phyloP scores from a whole-genome alignment of 2,888 invertebrate species.

The Meta bourneti region DNA sequence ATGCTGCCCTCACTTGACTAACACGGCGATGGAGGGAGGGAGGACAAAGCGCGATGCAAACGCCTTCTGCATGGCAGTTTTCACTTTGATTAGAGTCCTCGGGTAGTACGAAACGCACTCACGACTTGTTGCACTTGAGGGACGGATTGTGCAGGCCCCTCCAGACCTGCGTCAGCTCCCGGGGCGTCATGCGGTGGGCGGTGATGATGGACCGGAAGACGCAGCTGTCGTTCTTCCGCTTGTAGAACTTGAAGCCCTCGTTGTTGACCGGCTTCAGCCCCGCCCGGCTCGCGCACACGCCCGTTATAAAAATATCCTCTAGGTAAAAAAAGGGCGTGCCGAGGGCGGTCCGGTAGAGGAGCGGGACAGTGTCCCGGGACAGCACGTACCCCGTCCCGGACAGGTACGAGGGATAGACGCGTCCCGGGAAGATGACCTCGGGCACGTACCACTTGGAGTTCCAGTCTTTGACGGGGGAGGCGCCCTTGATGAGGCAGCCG shows the following conservation, averaged over 20 bases:
- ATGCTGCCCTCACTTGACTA: no score
- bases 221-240: conserved; percentile 76
- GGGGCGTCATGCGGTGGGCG: conserved; percentile 75
- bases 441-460: conserved; percentile 78
- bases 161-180: conserved; percentile 72
- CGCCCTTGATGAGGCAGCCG: conserved; percentile 78
- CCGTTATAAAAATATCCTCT: conserved; percentile 77
- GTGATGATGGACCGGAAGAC: conserved; percentile 75
- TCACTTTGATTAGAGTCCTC: conserved; percentile 16
- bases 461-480: conserved; percentile 76
- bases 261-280: conserved; percentile 73
- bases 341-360: conserved; percentile 74
- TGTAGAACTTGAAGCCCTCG: conserved; percentile 77
- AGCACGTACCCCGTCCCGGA: conserved; percentile 78
- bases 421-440: conserved; percentile 72
- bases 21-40: no score
- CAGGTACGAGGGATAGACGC: conserved; percentile 78
- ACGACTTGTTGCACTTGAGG: conserved; percentile 73
- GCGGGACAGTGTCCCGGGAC: conserved; percentile 63
- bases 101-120: conserved; percentile 18
- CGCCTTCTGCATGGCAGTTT: background rate
- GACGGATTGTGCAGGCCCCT: conserved; percentile 73
- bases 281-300: conserved; percentile 72
- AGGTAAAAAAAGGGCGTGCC: conserved; percentile 76
- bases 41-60: no score